Evolutionary conservation across 2,888 invertebrate species (phyloP).

Genomic region (Eumerus sabulonum): DNA sequence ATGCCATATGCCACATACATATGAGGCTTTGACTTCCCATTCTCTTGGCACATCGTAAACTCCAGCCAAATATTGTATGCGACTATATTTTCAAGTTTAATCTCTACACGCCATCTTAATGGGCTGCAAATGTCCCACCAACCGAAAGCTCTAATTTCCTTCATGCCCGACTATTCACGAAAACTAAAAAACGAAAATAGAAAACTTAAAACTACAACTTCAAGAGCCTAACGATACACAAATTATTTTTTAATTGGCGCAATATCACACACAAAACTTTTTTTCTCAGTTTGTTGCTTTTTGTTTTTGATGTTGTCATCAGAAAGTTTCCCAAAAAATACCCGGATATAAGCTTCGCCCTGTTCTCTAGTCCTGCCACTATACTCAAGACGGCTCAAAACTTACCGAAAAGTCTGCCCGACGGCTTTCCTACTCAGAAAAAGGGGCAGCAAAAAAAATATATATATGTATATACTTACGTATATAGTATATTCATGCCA

Average conservation of each 20-base stretch:
- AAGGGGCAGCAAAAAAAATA: not conserved
- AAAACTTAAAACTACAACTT: too few species aligned
- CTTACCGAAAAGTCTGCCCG: slow-evolving; percentile 46
- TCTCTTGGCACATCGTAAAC: too few species aligned
- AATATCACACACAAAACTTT: slow-evolving; percentile 54
- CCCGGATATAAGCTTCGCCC: slow-evolving; percentile 66
- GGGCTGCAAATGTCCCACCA: slow-evolving; percentile 47
- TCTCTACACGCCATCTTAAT: slow-evolving; percentile 64
- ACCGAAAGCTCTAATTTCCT: slow-evolving; percentile 41
- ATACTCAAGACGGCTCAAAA: slow-evolving; percentile 30
- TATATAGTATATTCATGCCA: not conserved
- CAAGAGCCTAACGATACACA: slow-evolving; percentile 57
- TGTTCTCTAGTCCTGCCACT: slow-evolving; percentile 40
- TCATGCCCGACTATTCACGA: not conserved
- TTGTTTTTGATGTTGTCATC: slow-evolving; percentile 40
- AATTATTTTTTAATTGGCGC: slow-evolving; percentile 68
- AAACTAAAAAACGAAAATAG: not conserved
- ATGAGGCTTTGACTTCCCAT: not conserved
- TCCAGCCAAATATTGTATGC: slow-evolving; percentile 5
- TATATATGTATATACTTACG: too few species aligned
- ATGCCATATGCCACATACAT: slow-evolving; percentile 1
- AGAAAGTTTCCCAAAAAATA: slow-evolving; percentile 53
- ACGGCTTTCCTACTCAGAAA: slow-evolving; percentile 52
- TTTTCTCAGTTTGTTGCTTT: not conserved
- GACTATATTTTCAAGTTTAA: slow-evolving; percentile 22